Base-by-base conservation (phyloP, 2,113 vertebrate genomes). In the Tupaia tana region DNA sequence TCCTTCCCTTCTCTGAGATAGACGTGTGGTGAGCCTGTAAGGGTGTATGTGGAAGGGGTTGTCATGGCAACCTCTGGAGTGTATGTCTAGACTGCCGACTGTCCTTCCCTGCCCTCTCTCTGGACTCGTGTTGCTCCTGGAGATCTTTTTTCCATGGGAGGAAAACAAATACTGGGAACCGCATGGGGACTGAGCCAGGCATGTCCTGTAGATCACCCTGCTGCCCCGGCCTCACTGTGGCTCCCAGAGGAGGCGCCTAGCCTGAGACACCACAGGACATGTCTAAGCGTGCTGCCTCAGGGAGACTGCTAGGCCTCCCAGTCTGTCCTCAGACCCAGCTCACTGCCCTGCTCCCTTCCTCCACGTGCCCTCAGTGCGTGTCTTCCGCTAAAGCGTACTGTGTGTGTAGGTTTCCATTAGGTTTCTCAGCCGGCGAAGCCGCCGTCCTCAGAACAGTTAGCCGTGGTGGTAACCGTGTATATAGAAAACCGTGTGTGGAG, bases 11-110 rank as follows among this genome's bases (percentile, higher is more conserved):
- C 70, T 80, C 81, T 3, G 22, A 91, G 34, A 70, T 31, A 79
- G 93, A 61, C 59, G 75, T 84, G 86, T 58, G 84, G 80, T 63
- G 67, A 96, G 31, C 82, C 79, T 29, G 74, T 22, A 63, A 82
- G 78, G 88, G 27, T 61, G 5, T 73, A 20, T 54, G 3, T 8
- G 54, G 71, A 84, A 54, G 64, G 29, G 22, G 91, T 97, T 96
- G 88, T 88, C 56, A 95, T 91, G 73, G 92, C 71, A 95, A 97
- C 94, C 18, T 15, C 18, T 1, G 18, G 34, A 73, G 11, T 14
- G 34, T 34, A 22, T 25, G 34, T 64, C 61, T 15, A 63, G 90
- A 89, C 93, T 43, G 43, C 43, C 43, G 43, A 43, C 43, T 43
- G 4, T 43, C 43, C 43, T 19, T 27, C 71, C 31, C 54, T 71